Evolutionary conservation across 2,113 vertebrate species (phyloP), one percentile per base, ranked within the genome.

Genomic region (Perognathus longimembris): DNA sequence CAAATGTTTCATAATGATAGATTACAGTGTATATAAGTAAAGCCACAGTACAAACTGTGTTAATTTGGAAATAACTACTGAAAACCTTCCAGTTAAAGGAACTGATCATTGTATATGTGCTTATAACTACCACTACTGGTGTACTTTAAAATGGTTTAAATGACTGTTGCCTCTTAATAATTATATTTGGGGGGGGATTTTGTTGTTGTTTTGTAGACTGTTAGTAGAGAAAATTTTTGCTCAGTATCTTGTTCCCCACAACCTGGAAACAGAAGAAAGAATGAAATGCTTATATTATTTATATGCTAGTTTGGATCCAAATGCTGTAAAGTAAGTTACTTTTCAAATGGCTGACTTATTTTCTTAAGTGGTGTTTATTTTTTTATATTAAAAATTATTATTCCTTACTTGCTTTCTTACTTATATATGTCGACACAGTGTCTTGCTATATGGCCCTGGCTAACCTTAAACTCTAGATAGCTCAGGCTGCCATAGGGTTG

Each of bases 271-370:
- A 0, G 99, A 99, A 98, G 99, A 99, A 94, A 98, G 99, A 98
- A 99, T 99, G 99, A 99, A 99, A 95, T 99, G 99, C 98, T 98
- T 99, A 18, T 99, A 99, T 98, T 99, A 99, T 97, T 98, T 99
- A 97, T 99, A 99, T 81, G 99, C 99, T 96, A 99, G 99, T 93
- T 98, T 99, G 98, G 99, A 99, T 98, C 99, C 99, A 86, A 99
- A 99, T 95, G 99, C 99, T 95, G 99, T 99, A 89, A 99, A 99
- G 99, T 99, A 90, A 99, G 99, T 99, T 76, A 63, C 67, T 84
- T 95, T 97, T 70, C 89, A 85, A 66, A 86, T 91, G 28, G 42
- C n/a, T 91, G 18, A 24, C 63, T 11, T 93, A 66, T 91, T 73
- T 82, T 8, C 7, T 82, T 28, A 54, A 73, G 63, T 85, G 36